phyloP scores from a whole-genome alignment of 2,888 invertebrate genomes.

The Sturmia bella region DNA sequence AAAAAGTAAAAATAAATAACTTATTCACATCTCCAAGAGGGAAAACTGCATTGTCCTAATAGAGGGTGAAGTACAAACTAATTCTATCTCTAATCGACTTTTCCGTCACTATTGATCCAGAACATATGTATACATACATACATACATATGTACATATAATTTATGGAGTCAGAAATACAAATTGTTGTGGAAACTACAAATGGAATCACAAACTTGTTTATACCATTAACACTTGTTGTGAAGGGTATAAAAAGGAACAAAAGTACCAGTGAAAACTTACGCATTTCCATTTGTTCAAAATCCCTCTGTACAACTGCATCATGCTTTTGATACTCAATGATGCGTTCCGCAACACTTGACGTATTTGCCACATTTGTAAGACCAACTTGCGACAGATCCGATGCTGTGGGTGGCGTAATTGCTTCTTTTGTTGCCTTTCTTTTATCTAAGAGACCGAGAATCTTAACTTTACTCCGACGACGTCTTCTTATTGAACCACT shows the following conservation, averaged over 20 bases:
- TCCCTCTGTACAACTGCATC: conserved; percentile 74
- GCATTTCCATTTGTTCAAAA: conserved; percentile 79
- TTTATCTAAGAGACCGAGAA: conserved; percentile 78
- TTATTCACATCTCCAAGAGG: too few species aligned
- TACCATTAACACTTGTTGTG: too few species aligned
- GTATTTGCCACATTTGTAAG: conserved; percentile 48
- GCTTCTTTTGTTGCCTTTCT: conserved; percentile 76
- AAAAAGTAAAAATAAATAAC: too few species aligned
- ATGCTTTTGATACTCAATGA: conserved; percentile 69
- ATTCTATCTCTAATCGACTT: too few species aligned
- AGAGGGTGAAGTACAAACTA: conserved; percentile 20
- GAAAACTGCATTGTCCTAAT: too few species aligned
- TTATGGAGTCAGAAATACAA: too few species aligned
- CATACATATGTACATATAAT: background rate
- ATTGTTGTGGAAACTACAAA: too few species aligned
- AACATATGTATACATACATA: background rate
- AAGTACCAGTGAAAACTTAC: conserved; percentile 75
- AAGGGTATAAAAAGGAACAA: too few species aligned
- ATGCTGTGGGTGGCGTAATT: conserved; percentile 64
- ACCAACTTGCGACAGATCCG: conserved; percentile 43
- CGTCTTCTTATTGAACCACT: conserved; percentile 73
- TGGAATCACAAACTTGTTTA: too few species aligned
- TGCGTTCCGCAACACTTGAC: conserved; percentile 59
- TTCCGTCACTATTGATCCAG: too few species aligned
- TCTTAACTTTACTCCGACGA: conserved; percentile 77